Evolutionary conservation across 2,113 vertebrate genomes (phyloP), one percentile per base, ranked within the genome.

Genomic region (Centropristis striata): DNA sequence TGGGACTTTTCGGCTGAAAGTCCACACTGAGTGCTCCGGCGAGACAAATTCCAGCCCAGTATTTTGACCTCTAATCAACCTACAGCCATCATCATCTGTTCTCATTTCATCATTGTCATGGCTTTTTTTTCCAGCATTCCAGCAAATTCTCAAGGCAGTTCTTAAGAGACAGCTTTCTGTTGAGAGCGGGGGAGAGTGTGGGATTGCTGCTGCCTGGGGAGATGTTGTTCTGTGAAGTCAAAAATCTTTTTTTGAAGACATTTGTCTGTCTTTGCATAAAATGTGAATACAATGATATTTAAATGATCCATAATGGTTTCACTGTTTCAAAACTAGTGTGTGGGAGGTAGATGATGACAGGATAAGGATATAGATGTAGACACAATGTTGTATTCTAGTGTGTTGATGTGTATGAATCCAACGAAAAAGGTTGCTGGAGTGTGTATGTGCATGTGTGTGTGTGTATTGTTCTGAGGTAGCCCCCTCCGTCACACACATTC

Each of bases 151-250:
- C 87, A 51, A 75, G 83, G 77, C 69, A 78, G 49, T 85, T 74
- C 27, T 86, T 74, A 65, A 76, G 58, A 87, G 21, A 74, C 68
- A 58, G 78, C 68, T 82, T 85, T 86, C 49, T 80, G 59, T 88
- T 86, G 46, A 68, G 81, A 84, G 71, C 41, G 4, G 63, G 69
- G 44, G 71, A 79, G 80, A 88, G 85, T 86, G 92, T 93, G 87
- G 90, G 93, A 88, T 86, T 80, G 78, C 55, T 86, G 78, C 57
- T 80, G 80, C 81, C 83, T 86, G 71, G 80, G 73, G 77, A 89
- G 57, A 89, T 83, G 69, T 67, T 83, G 78, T 71, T 84, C 71
- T 88, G 60, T 79, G 73, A 83, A 83, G 80, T 89, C 72, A 75
- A 66, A 88, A 88, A 76, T 72, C 16, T 15, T 61, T 66, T 75